A percentile compares a stretch with the other conserved stretches of the same genome.
These are phyloP conservation scores for Drosophila lacertosa DNA, from an alignment of 1,140 invertebrate genomes.

Conservation along the genomic window DNA sequence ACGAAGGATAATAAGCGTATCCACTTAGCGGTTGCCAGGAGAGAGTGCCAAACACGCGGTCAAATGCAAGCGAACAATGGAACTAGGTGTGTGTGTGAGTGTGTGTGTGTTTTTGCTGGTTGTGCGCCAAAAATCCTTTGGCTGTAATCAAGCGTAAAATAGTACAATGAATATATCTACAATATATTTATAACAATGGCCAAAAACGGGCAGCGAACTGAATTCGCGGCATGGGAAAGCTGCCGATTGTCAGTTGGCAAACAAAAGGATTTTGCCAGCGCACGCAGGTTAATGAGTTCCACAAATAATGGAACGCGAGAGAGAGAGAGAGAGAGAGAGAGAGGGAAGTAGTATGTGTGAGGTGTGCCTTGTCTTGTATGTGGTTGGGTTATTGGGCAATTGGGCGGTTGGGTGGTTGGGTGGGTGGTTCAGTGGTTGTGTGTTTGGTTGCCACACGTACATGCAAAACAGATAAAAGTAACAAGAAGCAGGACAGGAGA, in stretches of 20 bases:
- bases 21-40: conserved; percentile 80
- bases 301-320: conserved; percentile 24
- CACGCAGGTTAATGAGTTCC: conserved; percentile 69
- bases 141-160: conserved; percentile 80
- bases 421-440: neutral
- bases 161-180: conserved; percentile 83
- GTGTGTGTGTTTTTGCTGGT: conserved; percentile 36
- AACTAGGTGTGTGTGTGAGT: neutral
- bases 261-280: conserved; percentile 66
- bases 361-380: conserved; percentile 8
- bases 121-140: conserved; percentile 70
- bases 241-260: conserved; percentile 70
- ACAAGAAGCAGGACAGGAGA: conserved; percentile 64
- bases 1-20: conserved; percentile 82
- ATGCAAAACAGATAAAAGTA: conserved; percentile 80
- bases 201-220: conserved; percentile 25
- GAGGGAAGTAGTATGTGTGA: neutral
- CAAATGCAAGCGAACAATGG: conserved; percentile 69
- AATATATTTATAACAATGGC: conserved; percentile 77
- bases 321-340: neutral
- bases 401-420: neutral
- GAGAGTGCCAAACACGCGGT: conserved; percentile 76
- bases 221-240: conserved; percentile 39
- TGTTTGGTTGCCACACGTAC: conserved; percentile 33
- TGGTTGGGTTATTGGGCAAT: neutral